These are phyloP conservation scores for Xestia sexstrigata DNA, from an alignment of 2,888 invertebrate species.

Conservation along the genomic window DNA sequence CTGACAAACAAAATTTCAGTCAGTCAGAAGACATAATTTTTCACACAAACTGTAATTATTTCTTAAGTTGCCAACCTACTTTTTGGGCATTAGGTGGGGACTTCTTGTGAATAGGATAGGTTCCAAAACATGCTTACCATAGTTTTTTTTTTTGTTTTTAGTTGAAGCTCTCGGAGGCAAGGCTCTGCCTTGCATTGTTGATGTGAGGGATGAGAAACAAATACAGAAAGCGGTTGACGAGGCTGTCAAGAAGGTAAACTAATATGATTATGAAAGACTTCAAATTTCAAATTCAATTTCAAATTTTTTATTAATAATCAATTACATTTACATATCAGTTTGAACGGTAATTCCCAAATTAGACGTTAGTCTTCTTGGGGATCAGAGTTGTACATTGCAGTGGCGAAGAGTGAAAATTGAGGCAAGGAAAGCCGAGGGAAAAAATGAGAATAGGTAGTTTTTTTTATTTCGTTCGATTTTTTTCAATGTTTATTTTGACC, in stretches of 20 bases:
- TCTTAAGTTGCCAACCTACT: neutral
- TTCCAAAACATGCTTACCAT: neutral
- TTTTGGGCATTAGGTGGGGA: no score
- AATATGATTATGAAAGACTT: neutral
- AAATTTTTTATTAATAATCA: no score
- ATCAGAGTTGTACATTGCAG: no score
- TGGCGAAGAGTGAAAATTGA: no score
- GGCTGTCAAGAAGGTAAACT: conserved; percentile 92
- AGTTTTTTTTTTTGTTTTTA: conserved; percentile 78
- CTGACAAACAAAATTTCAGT: neutral
- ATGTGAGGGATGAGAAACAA: conserved; percentile 96
- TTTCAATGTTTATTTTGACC: no score
- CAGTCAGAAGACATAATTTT: neutral
- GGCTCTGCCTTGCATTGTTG: conserved; percentile 96
- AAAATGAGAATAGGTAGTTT: no score
- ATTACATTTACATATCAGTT: no score
- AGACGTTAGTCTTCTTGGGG: no score
- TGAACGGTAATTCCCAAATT: no score
- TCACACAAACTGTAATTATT: neutral
- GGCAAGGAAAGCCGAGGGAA: no score
- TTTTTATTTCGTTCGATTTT: no score
- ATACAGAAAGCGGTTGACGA: conserved; percentile 93
- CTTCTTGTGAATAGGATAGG: neutral
- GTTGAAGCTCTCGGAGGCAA: conserved; percentile 97
- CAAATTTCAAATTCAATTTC: no score